These are phyloP conservation scores for Portunus trituberculatus DNA, from an alignment of 1,140 invertebrate species.

Conservation along the genomic window DNA sequence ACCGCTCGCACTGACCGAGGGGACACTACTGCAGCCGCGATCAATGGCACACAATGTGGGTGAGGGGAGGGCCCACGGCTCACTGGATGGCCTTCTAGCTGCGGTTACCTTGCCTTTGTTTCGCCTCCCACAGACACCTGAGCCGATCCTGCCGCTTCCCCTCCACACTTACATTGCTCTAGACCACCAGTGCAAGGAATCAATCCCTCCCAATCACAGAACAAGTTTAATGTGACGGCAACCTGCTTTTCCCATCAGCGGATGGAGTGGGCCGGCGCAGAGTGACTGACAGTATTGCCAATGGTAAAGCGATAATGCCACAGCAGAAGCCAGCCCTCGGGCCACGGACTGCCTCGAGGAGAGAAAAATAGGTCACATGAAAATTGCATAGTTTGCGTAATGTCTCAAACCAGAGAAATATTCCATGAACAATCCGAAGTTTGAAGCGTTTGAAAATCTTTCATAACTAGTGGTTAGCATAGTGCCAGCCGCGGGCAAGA, in stretches of 20 bases:
- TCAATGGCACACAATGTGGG: conserved; percentile 72
- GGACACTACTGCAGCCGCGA: conserved; percentile 72
- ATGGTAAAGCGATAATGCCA: conserved; percentile 20
- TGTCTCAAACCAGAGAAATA: background rate
- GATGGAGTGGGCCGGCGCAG: conserved; percentile 72
- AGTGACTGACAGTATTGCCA: conserved; percentile 57
- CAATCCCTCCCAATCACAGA: conserved; percentile 29
- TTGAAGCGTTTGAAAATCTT: background rate
- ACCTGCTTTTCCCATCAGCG: conserved; percentile 69
- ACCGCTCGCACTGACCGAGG: conserved; percentile 67
- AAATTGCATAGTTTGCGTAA: background rate
- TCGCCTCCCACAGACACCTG: background rate
- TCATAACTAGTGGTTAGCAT: background rate
- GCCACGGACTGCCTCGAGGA: background rate
- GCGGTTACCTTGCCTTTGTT: background rate
- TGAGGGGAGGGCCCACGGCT: conserved; percentile 60
- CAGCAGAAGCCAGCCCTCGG: background rate
- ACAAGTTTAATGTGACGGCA: conserved; percentile 63
- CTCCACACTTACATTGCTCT: background rate
- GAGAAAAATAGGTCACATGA: background rate
- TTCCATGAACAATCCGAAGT: background rate
- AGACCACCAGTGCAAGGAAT: background rate
- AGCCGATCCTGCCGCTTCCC: background rate
- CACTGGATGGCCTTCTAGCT: conserved; percentile 57
- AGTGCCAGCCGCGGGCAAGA: background rate